A percentile compares a stretch with the other conserved stretches of the same genome.
phyloP scores from a whole-genome alignment of 2,797 vertebrate genomes.

The Labeo calbasu region DNA sequence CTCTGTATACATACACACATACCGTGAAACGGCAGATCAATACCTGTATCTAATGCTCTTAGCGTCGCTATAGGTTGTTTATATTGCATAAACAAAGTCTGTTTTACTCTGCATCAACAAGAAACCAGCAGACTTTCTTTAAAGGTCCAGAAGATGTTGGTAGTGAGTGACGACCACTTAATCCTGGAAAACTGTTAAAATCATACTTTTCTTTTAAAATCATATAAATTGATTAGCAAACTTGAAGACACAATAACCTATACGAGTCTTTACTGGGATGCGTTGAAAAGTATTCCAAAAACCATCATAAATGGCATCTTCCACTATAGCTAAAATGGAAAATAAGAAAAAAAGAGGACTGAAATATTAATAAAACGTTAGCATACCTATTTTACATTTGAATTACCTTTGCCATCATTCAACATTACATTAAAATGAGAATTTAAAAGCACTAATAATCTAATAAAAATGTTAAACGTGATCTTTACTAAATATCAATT shows the following conservation, averaged over 20 bases:
- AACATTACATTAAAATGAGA: background rate
- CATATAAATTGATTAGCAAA: background rate
- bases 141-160: background rate
- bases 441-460: background rate
- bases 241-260: background rate
- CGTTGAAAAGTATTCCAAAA: background rate
- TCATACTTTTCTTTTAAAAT: background rate
- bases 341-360: background rate
- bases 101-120: slow-evolving; percentile 17
- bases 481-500: background rate
- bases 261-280: background rate
- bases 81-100: slow-evolving; percentile 32
- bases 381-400: background rate
- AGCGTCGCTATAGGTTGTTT: background rate
- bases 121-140: background rate
- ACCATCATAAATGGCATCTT: background rate
- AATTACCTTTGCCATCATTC: background rate
- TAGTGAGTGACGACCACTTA: background rate
- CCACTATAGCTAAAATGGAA: background rate
- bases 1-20: slow-evolving; percentile 26
- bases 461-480: background rate
- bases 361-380: background rate
- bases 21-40: slow-evolving; percentile 1
- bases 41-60: slow-evolving; percentile 13
- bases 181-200: background rate